Conservation (phyloP, 2,113 vertebrate species). For the Microcebus ravelobensis region DNA sequence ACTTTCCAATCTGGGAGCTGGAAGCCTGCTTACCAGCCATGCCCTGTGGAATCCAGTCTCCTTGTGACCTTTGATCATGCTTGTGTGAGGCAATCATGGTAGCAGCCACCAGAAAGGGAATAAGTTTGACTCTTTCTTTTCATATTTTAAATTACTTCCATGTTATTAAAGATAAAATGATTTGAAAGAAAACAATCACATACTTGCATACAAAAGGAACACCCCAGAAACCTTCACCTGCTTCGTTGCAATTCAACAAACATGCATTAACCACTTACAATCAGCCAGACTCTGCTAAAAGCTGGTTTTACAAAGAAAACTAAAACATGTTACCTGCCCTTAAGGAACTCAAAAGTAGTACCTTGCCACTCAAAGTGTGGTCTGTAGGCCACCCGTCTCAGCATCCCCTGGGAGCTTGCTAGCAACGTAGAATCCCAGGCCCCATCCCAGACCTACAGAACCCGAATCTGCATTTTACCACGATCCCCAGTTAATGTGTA, state of each 20-base stretch:
- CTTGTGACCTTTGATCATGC: background rate
- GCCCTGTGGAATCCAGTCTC: background rate
- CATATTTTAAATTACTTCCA: background rate
- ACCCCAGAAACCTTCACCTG: background rate
- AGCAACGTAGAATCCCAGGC: background rate
- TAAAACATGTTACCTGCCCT: background rate
- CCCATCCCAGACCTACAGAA: background rate
- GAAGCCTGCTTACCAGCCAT: background rate
- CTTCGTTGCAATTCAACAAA: background rate
- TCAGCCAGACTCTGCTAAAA: background rate
- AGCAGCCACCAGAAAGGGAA: background rate
- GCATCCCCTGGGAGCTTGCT: background rate
- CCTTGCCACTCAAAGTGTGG: background rate
- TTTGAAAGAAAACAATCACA: background rate
- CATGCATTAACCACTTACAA: background rate
- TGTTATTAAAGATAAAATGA: slow-evolving; percentile 56
- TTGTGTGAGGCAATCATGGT: background rate
- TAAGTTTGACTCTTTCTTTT: background rate
- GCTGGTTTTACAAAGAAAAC: background rate
- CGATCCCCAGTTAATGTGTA: background rate
- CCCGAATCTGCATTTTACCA: background rate
- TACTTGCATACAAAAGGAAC: background rate
- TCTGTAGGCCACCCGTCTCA: background rate
- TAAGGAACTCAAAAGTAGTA: background rate
- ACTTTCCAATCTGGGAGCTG: background rate